Percentiles rank a stretch among this genome's conserved stretches.
phyloP scores from a whole-genome alignment of 1,140 invertebrate species.

The Wiebesia pumilae region DNA sequence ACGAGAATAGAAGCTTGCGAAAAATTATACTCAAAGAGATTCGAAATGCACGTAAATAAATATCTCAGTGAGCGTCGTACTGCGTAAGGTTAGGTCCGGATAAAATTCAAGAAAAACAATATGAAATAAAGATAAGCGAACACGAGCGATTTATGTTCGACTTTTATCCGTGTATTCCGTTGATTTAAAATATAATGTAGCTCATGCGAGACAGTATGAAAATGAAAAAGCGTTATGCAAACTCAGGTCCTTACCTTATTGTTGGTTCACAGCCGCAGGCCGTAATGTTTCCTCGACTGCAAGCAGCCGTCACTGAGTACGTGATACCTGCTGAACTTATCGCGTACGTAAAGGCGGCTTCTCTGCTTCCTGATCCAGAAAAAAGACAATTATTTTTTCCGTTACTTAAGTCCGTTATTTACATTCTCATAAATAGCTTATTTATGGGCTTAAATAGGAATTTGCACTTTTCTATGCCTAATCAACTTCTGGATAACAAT shows the following conservation, averaged over 20 bases:
- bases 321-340: constrained; percentile 93
- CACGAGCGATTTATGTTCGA: constrained; percentile 17
- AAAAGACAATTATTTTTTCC: not conserved
- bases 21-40: constrained; percentile 18
- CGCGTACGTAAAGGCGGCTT: constrained; percentile 94
- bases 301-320: constrained; percentile 92
- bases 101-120: not conserved
- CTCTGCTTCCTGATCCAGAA: constrained; percentile 83
- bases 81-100: not conserved
- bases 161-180: not conserved
- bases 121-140: constrained; percentile 23
- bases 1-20: too few species aligned
- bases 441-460: not conserved
- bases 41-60: not conserved
- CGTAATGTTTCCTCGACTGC: constrained; percentile 90
- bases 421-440: not conserved
- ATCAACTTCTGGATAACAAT: not conserved
- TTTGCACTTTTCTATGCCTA: not conserved
- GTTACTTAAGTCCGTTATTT: not conserved
- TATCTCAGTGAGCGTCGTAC: not conserved
- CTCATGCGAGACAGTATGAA: constrained; percentile 8
- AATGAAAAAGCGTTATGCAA: constrained; percentile 48
- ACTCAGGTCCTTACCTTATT: constrained; percentile 64
- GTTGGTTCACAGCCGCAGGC: constrained; percentile 88
- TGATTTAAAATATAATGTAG: constrained; percentile 16